Percentiles rank a stretch among this genome's conserved stretches.
These are phyloP conservation scores for Phorcus lineatus DNA, from an alignment of 2,888 invertebrate genomes.

Conservation along the genomic window DNA sequence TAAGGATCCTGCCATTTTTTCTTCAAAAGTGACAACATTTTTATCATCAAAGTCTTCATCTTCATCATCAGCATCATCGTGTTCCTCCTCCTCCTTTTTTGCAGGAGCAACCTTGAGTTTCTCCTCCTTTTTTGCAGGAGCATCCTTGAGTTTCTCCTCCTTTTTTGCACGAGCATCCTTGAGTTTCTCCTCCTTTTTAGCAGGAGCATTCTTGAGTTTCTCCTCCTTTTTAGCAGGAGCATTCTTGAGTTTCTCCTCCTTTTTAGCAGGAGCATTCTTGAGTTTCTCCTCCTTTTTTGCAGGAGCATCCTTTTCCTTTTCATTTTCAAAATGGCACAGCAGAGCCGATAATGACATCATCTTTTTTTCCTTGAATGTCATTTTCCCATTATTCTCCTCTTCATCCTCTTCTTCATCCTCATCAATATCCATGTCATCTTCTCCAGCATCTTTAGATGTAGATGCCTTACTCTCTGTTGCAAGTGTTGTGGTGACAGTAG, in stretches of 20 bases:
- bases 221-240: too few relatives aligned
- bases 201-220: too few relatives aligned
- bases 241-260: too few relatives aligned
- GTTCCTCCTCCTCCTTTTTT: background rate
- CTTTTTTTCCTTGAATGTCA: background rate
- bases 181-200: too few relatives aligned
- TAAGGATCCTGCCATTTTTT: background rate
- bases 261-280: background rate
- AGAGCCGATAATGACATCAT: background rate
- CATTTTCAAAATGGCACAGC: background rate
- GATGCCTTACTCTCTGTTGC: background rate
- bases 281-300: background rate
- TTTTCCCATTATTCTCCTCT: conserved; percentile 26
- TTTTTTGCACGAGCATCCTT: too few relatives aligned
- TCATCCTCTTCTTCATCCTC: conserved; percentile 24
- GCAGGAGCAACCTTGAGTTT: too few relatives aligned
- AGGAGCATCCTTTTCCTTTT: background rate
- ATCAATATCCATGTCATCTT: conserved; percentile 33
- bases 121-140: too few relatives aligned
- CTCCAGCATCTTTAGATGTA: background rate
- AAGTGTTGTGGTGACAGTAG: background rate
- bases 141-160: too few relatives aligned
- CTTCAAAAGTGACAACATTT: conserved; percentile 3
- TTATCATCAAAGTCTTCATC: background rate
- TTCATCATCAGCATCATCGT: background rate